Conservation (phyloP, 2,797 vertebrate genomes). For the Heterohyrax brucei region DNA sequence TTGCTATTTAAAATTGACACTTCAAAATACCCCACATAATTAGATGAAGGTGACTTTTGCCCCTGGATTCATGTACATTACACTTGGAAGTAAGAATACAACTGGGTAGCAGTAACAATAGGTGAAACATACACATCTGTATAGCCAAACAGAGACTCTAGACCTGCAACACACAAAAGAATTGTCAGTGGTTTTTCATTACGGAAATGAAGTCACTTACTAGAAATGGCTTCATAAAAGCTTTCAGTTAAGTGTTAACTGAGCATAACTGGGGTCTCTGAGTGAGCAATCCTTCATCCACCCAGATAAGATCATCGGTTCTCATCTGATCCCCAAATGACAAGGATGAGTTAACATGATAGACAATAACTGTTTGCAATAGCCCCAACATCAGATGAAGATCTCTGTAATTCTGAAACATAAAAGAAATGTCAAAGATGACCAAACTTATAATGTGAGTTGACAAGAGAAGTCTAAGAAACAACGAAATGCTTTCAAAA, state of each 20-base stretch:
- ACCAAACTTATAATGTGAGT: background rate
- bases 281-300: background rate
- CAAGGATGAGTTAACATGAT: background rate
- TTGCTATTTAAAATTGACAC: background rate
- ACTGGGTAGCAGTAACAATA: background rate
- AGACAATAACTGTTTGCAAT: background rate
- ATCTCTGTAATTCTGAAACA: background rate
- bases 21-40: background rate
- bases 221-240: background rate
- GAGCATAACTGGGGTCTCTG: background rate
- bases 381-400: background rate
- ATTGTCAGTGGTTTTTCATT: background rate
- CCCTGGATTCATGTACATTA: background rate
- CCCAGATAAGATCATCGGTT: background rate
- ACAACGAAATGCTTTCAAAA: background rate
- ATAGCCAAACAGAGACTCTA: background rate
- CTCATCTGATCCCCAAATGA: background rate
- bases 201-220: background rate
- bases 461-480: background rate
- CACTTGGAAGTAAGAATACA: too few species aligned
- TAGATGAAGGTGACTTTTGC: accelerated
- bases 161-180: background rate
- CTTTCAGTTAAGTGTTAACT: background rate
- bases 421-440: conserved; percentile 20
- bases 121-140: accelerated